phyloP scores from a whole-genome alignment of 2,113 vertebrate species.

The Alectura lathami region DNA sequence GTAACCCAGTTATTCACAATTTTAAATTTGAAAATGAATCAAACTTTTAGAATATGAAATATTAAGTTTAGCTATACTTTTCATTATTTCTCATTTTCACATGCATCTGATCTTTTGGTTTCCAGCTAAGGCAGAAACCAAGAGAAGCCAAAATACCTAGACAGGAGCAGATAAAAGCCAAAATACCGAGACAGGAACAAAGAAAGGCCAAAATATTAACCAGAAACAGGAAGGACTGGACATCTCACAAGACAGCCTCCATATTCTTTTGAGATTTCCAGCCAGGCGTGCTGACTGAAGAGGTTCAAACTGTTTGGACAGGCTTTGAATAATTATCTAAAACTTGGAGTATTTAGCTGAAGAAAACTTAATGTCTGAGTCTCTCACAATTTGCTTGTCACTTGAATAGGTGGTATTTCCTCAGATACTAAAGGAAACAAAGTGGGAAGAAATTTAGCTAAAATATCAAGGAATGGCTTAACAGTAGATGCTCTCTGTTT shows the following conservation, averaged over 20 bases:
- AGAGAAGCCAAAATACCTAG: conserved; percentile 67
- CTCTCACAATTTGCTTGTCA: neutral
- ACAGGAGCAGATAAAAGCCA: conserved; percentile 64
- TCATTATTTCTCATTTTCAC: conserved; percentile 36
- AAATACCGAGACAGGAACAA: conserved; percentile 57
- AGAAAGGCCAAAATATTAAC: conserved; percentile 62
- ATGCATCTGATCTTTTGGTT: conserved; percentile 33
- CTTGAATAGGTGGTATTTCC: neutral
- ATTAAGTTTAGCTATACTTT: neutral
- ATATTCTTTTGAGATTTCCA: conserved; percentile 44
- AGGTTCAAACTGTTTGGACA: conserved; percentile 41
- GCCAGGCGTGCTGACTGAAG: conserved; percentile 12
- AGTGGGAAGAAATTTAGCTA: neutral
- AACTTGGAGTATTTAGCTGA: conserved; percentile 34
- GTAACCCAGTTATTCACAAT: neutral
- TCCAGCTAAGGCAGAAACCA: conserved; percentile 54
- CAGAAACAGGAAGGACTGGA: conserved; percentile 54
- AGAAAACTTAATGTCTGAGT: neutral
- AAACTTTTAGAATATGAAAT: neutral
- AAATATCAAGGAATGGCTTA: neutral
- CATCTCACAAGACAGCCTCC: conserved; percentile 35
- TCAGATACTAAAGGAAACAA: neutral
- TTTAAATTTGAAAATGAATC: neutral
- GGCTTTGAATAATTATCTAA: conserved; percentile 28
- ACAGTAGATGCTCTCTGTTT: neutral